A percentile compares a stretch with the other conserved stretches of the same genome.
phyloP scores from a whole-genome alignment of 1,140 invertebrate species.

The Lethocerus indicus region DNA sequence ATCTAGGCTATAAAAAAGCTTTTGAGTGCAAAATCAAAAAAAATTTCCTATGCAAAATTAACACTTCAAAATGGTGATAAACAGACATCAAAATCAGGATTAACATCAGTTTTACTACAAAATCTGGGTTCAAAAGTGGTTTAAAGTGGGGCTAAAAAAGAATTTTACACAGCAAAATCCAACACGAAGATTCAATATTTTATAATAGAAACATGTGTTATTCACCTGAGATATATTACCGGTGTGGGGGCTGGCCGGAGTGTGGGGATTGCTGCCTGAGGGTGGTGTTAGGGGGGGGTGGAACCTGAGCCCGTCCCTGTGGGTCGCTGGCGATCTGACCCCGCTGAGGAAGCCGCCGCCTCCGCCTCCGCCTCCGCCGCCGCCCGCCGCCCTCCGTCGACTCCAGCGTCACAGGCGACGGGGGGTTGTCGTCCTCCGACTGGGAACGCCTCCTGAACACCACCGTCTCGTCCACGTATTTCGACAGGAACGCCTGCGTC shows the following conservation, averaged over 20 bases:
- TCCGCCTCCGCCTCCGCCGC: slow-evolving; percentile 46
- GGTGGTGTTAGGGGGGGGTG: slow-evolving; percentile 63
- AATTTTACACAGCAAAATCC: too few species aligned
- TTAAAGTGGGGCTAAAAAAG: too few species aligned
- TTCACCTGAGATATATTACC: slow-evolving; percentile 10
- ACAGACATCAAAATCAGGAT: too few species aligned
- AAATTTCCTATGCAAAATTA: too few species aligned
- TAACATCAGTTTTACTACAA: too few species aligned
- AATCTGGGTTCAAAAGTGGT: too few species aligned
- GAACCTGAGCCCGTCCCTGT: slow-evolving; percentile 45
- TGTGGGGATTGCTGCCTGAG: slow-evolving; percentile 76
- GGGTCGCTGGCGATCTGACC: slow-evolving; percentile 42
- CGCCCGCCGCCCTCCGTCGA: slow-evolving; percentile 36
- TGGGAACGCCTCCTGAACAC: slow-evolving; percentile 62
- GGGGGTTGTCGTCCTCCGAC: slow-evolving; percentile 90
- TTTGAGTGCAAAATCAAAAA: too few species aligned
- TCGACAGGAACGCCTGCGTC: slow-evolving; percentile 65
- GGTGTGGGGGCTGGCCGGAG: slow-evolving; percentile 55
- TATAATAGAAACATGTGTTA: not conserved
- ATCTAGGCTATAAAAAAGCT: too few species aligned
- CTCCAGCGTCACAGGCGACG: slow-evolving; percentile 72
- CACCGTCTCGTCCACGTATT: slow-evolving; percentile 83
- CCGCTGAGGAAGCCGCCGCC: slow-evolving; percentile 23
- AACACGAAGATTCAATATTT: too few species aligned
- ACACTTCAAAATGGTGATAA: too few species aligned